Evolutionary conservation across 2,888 invertebrate species (phyloP).

Genomic region (Lamellibrachia columna): DNA sequence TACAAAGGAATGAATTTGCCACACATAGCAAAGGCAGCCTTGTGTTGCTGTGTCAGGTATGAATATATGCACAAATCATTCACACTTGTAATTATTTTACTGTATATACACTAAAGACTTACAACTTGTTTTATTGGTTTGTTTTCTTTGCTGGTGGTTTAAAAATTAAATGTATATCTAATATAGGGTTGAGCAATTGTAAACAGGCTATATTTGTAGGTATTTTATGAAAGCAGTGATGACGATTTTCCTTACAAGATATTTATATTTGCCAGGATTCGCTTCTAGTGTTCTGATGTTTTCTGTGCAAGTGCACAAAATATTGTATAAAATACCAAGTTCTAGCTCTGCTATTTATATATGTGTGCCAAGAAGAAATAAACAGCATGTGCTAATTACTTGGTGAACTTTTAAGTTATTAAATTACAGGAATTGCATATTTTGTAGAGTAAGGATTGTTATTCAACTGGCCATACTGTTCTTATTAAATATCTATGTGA

Average conservation of each 20-base stretch:
- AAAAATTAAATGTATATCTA: background rate
- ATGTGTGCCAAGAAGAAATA: background rate
- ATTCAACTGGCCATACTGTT: background rate
- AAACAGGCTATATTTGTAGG: background rate
- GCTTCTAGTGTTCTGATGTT: background rate
- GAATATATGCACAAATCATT: background rate
- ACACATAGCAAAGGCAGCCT: background rate
- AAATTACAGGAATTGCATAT: background rate
- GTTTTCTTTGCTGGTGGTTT: too few species aligned
- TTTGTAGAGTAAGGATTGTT: background rate
- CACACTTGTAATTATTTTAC: background rate
- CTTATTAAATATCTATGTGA: background rate
- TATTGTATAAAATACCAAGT: background rate
- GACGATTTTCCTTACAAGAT: background rate
- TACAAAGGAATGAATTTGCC: background rate
- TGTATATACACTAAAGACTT: background rate
- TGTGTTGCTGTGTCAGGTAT: background rate
- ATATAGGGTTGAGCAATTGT: background rate
- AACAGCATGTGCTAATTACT: background rate
- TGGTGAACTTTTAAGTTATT: background rate
- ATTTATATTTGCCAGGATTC: too few species aligned
- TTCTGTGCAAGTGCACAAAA: background rate
- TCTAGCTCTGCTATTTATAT: background rate
- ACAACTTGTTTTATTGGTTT: background rate
- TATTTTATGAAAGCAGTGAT: background rate